Base-by-base conservation (phyloP, 2,888 invertebrate genomes). In the Tinea trinotella region DNA sequence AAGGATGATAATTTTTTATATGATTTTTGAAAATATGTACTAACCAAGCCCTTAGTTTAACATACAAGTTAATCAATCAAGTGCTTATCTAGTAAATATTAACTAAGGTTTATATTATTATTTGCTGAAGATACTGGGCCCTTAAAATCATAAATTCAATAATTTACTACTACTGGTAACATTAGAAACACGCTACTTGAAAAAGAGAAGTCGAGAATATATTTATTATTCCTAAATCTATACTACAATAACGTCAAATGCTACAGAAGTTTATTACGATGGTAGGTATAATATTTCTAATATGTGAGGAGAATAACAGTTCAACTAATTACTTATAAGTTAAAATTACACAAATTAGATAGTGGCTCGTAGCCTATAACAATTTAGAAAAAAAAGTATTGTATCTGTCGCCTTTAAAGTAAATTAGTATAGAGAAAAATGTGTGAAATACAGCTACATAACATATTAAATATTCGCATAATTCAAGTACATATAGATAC, bases 111-210 rank as follows among this genome's bases (percentile, higher is more conserved):
- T n/a, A n/a, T n/a, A n/a, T n/a, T n/a, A n/a, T n/a, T n/a, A n/a
- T n/a, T n/a, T n/a, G n/a, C n/a, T n/a, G n/a, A n/a, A n/a, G n/a
- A n/a, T n/a, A n/a, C n/a, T n/a, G n/a, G n/a, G n/a, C n/a, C n/a
- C n/a, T 20, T 18, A 17, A 13, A 17, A 54, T 36, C 52, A 22
- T n/a, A 19, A 50, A 20, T 49, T 53, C 40, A 40, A 30, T 52
- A 50, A 19, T 40, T 40, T 34, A 20, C 49, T 24, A 36, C 53
- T 49, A 54, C 30, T 30, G 30, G 30, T 30, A 30, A 30, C n/a
- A 10, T 30, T 30, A 7, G n/a, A n/a, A 30, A 30, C 30, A 30
- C 7, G n/a, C 30, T 30, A 30, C 30, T 30, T 30, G 4, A 7
- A 30, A 30, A 10, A 30, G 30, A 30, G 30, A 30, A 30, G 30